Evolutionary conservation across 2,113 vertebrate species (phyloP), one percentile per base, ranked within the genome.

Genomic region (Pterocles gutturalis): DNA sequence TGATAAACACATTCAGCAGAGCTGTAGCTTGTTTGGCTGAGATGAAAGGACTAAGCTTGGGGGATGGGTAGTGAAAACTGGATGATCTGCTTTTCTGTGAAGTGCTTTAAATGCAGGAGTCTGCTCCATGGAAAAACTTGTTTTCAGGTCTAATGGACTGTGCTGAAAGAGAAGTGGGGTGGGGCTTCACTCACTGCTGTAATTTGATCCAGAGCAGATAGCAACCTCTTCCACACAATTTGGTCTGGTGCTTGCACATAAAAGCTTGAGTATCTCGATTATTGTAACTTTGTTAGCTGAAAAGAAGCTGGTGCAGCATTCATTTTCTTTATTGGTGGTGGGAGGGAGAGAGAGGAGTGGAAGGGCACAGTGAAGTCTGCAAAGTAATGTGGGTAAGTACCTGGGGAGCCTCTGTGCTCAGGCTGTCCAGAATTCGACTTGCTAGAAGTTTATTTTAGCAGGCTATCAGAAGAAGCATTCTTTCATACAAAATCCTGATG

Each of bases 131-230:
- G 98, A 98, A 99, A 98, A 98, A 98, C 98, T 98, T 99, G 98
- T 99, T 99, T 98, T 98, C 97, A 98, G 98, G 98, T 98, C 98
- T 98, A 98, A 98, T 98, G 98, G 99, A 98, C 98, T 99, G 98
- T 98, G 98, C 96, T 97, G 98, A 98, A 98, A 98, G 97, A 98
- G 98, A 98, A 98, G 97, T 98, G 98, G 99, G 99, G 99, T 98
- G 99, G 98, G 99, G 99, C 98, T 98, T 98, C 98, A 70, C 95
- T 98, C 98, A 93, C 98, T 98, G 98, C 98, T 99, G 99, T 99
- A 99, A 99, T 99, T 98, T 98, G 99, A 99, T 99, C 99, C 98
- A 97, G 95, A 98, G 99, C 99, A 99, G 99, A 99, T 98, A 98
- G 98, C 97, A 98, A 98, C 98, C 96, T 98, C 97, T 98, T 99